Evolutionary conservation across 2,888 invertebrate genomes (phyloP), one percentile per base, ranked within the genome.

Genomic region (Drosophila melanosoma): DNA sequence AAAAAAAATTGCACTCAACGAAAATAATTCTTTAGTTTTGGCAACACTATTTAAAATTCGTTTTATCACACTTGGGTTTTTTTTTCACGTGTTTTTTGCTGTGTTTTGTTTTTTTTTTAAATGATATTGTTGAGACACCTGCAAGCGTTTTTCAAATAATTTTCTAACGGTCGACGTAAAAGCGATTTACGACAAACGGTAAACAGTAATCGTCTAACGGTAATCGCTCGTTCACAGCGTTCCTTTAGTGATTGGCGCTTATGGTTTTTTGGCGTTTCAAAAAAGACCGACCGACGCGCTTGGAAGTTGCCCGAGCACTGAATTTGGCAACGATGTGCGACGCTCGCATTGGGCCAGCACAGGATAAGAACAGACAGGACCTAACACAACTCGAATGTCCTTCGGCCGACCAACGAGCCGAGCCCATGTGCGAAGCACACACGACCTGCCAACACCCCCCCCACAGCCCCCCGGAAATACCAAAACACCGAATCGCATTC

Each of bases 271-370:
- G 48, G 35, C 53, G 64, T 60, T 60, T 33, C 29, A 35, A 53
- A 90, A 74, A 75, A 49, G 48, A 89, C 84, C 89, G 82, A 92
- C 92, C 92, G 91, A 89, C 90, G 90, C 92, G 92, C 92, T 91
- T 83, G 92, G 89, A 92, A 89, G 92, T 92, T 91, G 92, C 91
- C 92, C 92, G 92, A 92, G 92, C 88, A 92, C 92, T 92, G 91
- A 92, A 91, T 79, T 84, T 82, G 75, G 63, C 59, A 66, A 56
- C 76, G 59, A 61, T 63, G 70, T 68, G 82, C 88, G 67, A 66
- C 58, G 61, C 71, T 83, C 83, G 82, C 75, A 84, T 89, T 83
- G 83, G 82, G 81, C 86, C 83, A 77, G 61, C 36, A 68, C 51
- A 73, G 49, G 26, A 52, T 56, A 74, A 67, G 71, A 69, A 63